phyloP scores from a whole-genome alignment of 2,888 invertebrate genomes.

The Synergus umbraculus region DNA sequence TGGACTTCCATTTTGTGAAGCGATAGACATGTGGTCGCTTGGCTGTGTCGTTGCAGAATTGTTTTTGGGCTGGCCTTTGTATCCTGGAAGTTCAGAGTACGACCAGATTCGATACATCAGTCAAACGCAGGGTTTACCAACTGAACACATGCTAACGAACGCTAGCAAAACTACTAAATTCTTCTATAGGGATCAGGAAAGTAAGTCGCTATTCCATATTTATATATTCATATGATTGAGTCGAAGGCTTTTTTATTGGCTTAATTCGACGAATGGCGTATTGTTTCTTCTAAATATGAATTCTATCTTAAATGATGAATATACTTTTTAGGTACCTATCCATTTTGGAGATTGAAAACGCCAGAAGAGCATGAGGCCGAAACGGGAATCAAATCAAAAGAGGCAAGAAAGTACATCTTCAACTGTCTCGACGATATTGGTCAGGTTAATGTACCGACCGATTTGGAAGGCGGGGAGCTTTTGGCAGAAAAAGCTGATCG shows the following conservation, averaged over 20 bases:
- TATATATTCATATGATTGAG: too few relatives aligned
- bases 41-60: conserved; percentile 99
- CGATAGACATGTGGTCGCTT: conserved; percentile 99
- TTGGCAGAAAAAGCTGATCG: conserved; percentile 98
- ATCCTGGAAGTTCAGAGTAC: conserved; percentile 99
- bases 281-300: background rate
- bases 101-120: conserved; percentile 98
- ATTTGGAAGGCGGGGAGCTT: conserved; percentile 96
- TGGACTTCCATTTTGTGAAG: conserved; percentile 99
- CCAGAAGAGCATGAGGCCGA: conserved; percentile 99
- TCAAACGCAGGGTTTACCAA: conserved; percentile 97
- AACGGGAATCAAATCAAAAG: conserved; percentile 98
- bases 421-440: conserved; percentile 99
- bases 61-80: conserved; percentile 99
- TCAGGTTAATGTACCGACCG: conserved; percentile 97
- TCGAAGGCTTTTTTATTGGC: too few relatives aligned
- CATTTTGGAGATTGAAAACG: conserved; percentile 93
- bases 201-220: conserved; percentile 77
- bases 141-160: conserved; percentile 97
- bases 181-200: conserved; percentile 97
- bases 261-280: too few relatives aligned
- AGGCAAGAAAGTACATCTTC: conserved; percentile 99
- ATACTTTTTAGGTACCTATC: conserved; percentile 81
- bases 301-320: conserved; percentile 2
- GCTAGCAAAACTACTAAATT: conserved; percentile 99